phyloP scores from a whole-genome alignment of 2,113 vertebrate species.

The Hyaena hyaena region DNA sequence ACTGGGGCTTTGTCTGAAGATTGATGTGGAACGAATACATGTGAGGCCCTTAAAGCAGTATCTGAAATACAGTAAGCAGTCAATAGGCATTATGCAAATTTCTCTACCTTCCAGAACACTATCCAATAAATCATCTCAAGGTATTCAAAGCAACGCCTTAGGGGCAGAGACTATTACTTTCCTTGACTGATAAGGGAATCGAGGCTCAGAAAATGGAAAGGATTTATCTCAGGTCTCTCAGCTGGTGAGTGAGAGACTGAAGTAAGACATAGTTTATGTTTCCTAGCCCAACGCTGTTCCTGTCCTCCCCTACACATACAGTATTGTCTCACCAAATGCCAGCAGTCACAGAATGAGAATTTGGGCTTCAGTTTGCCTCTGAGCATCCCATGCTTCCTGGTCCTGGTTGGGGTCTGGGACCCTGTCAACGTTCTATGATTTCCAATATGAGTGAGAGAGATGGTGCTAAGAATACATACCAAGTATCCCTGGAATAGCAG shows the following conservation, averaged over 20 bases:
- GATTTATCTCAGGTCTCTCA: neutral
- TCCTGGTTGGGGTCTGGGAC: neutral
- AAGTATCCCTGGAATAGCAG: neutral
- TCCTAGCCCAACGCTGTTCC: neutral
- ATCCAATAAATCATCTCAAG: neutral
- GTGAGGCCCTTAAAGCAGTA: neutral
- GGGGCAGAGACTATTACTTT: constrained; percentile 14
- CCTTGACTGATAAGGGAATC: neutral
- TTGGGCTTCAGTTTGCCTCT: neutral
- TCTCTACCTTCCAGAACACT: constrained; percentile 25
- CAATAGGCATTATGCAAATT: neutral
- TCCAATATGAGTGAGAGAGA: neutral
- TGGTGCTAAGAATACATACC: neutral
- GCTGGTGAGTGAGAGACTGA: neutral
- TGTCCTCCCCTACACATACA: neutral
- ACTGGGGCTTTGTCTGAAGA: neutral
- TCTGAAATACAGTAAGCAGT: neutral
- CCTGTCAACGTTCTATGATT: neutral
- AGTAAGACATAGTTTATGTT: neutral
- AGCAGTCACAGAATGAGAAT: neutral
- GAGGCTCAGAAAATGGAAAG: constrained; percentile 6
- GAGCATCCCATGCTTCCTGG: neutral
- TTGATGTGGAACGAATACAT: neutral
- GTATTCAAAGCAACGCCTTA: neutral
- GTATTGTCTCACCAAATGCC: neutral